A percentile compares a stretch with the other conserved stretches of the same genome.
Evolutionary conservation across 2,113 vertebrate species (phyloP).

Genomic region (Syrrhaptes paradoxus): DNA sequence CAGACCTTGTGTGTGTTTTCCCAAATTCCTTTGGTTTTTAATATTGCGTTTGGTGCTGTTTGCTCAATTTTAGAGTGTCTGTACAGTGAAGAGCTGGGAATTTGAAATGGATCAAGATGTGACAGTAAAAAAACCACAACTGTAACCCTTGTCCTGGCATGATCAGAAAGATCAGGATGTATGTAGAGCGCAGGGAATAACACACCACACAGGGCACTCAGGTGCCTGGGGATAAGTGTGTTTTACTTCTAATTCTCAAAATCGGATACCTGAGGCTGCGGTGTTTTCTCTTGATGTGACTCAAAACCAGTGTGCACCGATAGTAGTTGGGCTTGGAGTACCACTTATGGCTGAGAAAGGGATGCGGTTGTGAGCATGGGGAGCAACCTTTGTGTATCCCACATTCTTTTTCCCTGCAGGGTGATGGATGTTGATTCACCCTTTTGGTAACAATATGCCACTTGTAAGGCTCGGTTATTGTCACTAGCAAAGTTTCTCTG

Average conservation of each 20-base stretch:
- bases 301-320: accelerated
- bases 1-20: background rate
- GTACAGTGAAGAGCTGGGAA: background rate
- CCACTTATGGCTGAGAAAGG: background rate
- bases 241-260: background rate
- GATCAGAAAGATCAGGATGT: background rate
- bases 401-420: background rate
- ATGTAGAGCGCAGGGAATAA: background rate
- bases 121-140: background rate
- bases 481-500: background rate
- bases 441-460: background rate
- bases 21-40: background rate
- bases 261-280: background rate
- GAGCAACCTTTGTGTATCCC: background rate
- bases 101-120: background rate
- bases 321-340: background rate
- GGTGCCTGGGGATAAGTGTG: background rate
- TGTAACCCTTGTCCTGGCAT: accelerated
- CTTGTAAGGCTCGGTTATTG: background rate
- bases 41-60: accelerated
- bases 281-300: background rate
- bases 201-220: too few relatives aligned
- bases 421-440: too few relatives aligned
- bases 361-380: accelerated
- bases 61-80: background rate